Conservation (phyloP, 2,113 vertebrate genomes). For the Epinephelus lanceolatus region DNA sequence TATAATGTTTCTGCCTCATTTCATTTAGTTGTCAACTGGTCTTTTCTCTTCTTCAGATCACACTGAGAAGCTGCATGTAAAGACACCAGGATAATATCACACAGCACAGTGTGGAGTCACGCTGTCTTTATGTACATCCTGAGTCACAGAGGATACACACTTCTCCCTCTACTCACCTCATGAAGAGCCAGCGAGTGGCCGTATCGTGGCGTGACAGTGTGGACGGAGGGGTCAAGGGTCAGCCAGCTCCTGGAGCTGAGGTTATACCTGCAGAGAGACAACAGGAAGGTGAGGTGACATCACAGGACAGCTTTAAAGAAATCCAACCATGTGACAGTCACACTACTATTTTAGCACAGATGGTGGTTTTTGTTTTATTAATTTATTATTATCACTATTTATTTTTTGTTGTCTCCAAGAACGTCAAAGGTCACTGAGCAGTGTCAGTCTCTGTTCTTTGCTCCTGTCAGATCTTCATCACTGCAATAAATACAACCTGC, state of each 20-base stretch:
- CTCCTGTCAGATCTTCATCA: no score
- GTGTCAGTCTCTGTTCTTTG: no score
- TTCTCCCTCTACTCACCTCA: slow-evolving; percentile 80
- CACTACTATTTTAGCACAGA: no score
- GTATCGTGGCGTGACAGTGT: slow-evolving; percentile 90
- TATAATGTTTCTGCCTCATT: slow-evolving; percentile 11
- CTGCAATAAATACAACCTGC: no score
- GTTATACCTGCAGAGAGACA: slow-evolving; percentile 86
- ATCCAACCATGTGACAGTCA: neutral
- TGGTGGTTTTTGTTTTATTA: no score
- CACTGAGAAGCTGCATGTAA: neutral
- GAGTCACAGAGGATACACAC: neutral
- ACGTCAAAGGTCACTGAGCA: no score
- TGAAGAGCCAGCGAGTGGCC: slow-evolving; percentile 93
- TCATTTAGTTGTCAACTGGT: slow-evolving; percentile 6
- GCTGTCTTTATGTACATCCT: neutral
- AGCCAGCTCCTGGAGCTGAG: slow-evolving; percentile 90
- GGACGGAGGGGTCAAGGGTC: slow-evolving; percentile 87
- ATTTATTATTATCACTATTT: no score
- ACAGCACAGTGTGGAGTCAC: neutral
- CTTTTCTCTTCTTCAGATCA: neutral
- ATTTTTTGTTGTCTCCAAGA: no score
- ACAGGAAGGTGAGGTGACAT: neutral
- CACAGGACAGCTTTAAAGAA: neutral
- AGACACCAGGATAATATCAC: neutral